Percentiles rank a stretch among this genome's conserved stretches.
Conservation (phyloP, 1,140 invertebrate genomes). For the Ips nitidus region DNA sequence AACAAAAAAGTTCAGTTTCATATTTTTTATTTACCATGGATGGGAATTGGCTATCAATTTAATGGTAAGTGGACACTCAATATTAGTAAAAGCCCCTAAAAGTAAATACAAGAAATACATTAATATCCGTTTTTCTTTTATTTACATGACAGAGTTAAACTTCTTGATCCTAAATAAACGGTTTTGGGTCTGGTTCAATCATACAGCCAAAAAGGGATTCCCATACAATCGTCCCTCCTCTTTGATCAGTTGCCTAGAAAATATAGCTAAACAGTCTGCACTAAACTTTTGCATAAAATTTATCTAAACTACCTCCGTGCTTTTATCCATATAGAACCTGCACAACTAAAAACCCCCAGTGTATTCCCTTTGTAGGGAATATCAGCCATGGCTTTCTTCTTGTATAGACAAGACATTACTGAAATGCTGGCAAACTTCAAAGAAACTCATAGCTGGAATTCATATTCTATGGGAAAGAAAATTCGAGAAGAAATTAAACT, state of each 20-base stretch:
- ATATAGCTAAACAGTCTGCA: too few species aligned
- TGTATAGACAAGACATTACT: neutral
- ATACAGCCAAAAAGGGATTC: too few species aligned
- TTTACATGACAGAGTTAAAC: too few species aligned
- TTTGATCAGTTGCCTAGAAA: too few species aligned
- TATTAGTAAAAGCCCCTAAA: too few species aligned
- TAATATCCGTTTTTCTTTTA: too few species aligned
- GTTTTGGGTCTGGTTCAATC: too few species aligned
- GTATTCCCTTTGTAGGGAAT: neutral
- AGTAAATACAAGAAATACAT: too few species aligned
- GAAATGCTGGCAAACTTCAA: neutral
- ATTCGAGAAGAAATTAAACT: neutral
- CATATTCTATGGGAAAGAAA: constrained; percentile 1
- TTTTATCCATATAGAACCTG: neutral
- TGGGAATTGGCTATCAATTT: neutral
- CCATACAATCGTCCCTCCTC: too few species aligned
- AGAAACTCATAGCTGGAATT: constrained; percentile 2
- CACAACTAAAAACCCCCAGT: neutral
- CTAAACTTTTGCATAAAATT: too few species aligned
- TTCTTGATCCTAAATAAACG: too few species aligned
- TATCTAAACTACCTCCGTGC: neutral
- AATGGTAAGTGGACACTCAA: neutral
- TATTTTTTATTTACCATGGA: neutral
- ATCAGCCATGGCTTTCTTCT: neutral
- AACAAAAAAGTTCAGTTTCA: neutral